Evolutionary conservation across 2,797 vertebrate species (phyloP).

Genomic region (Nannoperca australis): DNA sequence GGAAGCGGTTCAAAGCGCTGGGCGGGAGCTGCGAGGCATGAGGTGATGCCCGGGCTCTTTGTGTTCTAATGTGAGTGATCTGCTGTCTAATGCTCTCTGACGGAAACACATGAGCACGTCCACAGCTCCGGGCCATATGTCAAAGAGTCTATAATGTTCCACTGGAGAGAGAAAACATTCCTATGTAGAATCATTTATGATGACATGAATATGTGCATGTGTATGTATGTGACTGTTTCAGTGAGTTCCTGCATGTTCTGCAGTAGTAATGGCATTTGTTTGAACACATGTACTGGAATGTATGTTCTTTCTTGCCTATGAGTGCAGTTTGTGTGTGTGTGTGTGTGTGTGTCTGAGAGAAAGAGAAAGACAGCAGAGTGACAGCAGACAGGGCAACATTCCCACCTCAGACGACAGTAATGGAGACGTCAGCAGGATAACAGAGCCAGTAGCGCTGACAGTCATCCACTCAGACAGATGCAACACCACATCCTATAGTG

Average conservation of each 20-base stretch:
- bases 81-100: slow-evolving; percentile 46
- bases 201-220: background rate
- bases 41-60: slow-evolving; percentile 29
- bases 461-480: slow-evolving; percentile 55
- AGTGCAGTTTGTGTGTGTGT: background rate
- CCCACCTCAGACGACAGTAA: slow-evolving; percentile 58
- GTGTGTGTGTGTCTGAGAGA: background rate
- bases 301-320: background rate
- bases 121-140: slow-evolving; percentile 24
- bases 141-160: slow-evolving; percentile 31
- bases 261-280: background rate
- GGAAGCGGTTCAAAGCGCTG: slow-evolving; percentile 50
- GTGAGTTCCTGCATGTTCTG: background rate
- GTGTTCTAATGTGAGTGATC: slow-evolving; percentile 58
- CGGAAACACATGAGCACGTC: slow-evolving; percentile 56
- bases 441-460: slow-evolving; percentile 53
- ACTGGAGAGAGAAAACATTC: slow-evolving; percentile 7
- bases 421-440: slow-evolving; percentile 65
- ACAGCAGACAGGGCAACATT: slow-evolving; percentile 47
- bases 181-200: background rate
- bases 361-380: slow-evolving; percentile 35
- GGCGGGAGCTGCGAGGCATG: slow-evolving; percentile 29
- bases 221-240: background rate
- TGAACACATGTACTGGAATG: background rate
- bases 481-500: slow-evolving; percentile 27